phyloP scores from a whole-genome alignment of 2,888 invertebrate genomes.

The Mesopsocus fuscifrons region DNA sequence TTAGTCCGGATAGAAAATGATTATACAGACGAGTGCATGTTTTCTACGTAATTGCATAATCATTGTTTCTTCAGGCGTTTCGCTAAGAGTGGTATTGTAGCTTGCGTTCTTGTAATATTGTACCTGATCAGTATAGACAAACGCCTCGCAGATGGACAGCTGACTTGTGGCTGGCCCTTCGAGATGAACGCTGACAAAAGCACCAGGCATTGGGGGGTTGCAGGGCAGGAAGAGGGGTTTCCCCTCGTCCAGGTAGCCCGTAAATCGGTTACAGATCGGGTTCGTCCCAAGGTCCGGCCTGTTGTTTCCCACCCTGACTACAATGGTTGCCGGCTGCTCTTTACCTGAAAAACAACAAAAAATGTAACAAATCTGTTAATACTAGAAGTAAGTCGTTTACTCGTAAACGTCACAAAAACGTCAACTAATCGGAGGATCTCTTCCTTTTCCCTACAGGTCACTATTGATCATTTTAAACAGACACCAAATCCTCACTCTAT shows the following conservation, averaged over 20 bases:
- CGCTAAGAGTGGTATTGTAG: no score
- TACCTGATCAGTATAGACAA: slow-evolving; percentile 77
- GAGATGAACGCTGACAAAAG: slow-evolving; percentile 80
- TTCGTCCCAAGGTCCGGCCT: slow-evolving; percentile 80
- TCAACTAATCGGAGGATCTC: no score
- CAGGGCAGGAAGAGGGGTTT: slow-evolving; percentile 82
- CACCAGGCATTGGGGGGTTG: slow-evolving; percentile 88
- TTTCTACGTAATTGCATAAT: no score
- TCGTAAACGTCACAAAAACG: no score
- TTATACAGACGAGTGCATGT: no score
- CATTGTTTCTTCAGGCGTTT: no score
- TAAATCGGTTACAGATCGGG: slow-evolving; percentile 80
- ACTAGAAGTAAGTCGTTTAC: no score
- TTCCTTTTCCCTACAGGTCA: no score
- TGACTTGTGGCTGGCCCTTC: slow-evolving; percentile 51
- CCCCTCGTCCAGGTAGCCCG: slow-evolving; percentile 69
- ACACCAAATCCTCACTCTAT: no score
- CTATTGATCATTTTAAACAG: no score
- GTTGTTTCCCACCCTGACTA: slow-evolving; percentile 82
- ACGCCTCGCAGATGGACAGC: slow-evolving; percentile 79
- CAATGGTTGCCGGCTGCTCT: slow-evolving; percentile 62
- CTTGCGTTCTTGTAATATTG: no score
- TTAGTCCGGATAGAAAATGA: no score
- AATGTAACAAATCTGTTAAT: slow-evolving; percentile 5
- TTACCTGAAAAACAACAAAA: slow-evolving; percentile 32